Evolutionary conservation across 2,113 vertebrate species (phyloP).

Genomic region (Zosterops lateralis): DNA sequence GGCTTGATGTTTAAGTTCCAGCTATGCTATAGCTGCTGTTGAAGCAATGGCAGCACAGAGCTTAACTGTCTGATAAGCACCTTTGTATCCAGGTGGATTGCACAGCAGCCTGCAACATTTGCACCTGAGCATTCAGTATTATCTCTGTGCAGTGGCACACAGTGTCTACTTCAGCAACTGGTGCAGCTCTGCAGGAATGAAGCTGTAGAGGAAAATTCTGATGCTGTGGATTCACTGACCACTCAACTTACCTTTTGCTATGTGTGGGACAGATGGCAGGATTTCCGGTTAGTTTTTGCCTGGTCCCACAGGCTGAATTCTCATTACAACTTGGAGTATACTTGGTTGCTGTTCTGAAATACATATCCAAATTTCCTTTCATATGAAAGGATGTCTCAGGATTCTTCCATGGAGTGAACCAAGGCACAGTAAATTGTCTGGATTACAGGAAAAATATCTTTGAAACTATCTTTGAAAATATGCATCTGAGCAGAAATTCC

Average conservation of each 20-base stretch:
- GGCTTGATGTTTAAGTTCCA: background rate
- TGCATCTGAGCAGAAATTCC: background rate
- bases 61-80: background rate
- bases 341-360: background rate
- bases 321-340: background rate
- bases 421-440: background rate
- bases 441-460: background rate
- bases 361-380: background rate
- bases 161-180: background rate
- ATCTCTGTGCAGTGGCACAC: background rate
- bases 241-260: background rate
- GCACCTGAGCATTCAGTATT: background rate
- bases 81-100: background rate
- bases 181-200: background rate
- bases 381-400: background rate
- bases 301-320: background rate
- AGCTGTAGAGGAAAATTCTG: background rate
- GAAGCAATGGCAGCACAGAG: background rate
- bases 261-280: background rate
- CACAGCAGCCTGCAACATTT: background rate
- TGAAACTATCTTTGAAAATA: background rate
- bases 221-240: background rate
- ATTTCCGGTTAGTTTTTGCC: background rate
- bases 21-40: background rate
- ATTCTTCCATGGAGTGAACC: background rate